phyloP scores from a whole-genome alignment of 2,888 invertebrate genomes.

The Apoderus coryli region DNA sequence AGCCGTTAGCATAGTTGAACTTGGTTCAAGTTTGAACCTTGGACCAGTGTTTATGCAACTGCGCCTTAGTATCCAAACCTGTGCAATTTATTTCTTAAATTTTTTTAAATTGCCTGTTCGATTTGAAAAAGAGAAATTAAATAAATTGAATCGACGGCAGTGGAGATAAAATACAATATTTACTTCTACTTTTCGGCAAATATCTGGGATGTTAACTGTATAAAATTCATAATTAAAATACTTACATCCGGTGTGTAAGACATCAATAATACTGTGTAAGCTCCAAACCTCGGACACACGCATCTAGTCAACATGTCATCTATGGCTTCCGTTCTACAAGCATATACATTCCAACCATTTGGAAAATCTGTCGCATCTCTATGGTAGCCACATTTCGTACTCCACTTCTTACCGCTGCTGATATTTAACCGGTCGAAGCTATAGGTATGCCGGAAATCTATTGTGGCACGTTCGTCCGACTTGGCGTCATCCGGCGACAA shows the following conservation, averaged over 20 bases:
- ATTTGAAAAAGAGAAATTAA: no score
- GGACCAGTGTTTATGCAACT: no score
- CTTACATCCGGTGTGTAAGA: constrained; percentile 26
- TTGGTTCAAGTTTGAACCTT: no score
- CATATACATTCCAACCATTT: constrained; percentile 46
- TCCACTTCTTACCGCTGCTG: constrained; percentile 33
- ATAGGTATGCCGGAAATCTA: constrained; percentile 37
- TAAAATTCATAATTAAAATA: no score
- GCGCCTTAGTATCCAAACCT: no score
- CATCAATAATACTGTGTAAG: constrained; percentile 47
- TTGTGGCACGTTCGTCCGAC: constrained; percentile 30
- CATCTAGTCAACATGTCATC: constrained; percentile 41
- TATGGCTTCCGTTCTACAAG: constrained; percentile 38
- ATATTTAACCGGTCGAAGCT: constrained; percentile 22
- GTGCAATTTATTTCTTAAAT: no score
- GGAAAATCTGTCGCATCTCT: constrained; percentile 35
- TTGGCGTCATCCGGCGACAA: constrained; percentile 15
- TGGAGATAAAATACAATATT: no score
- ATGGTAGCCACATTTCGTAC: constrained; percentile 35
- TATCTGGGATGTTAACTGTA: no score
- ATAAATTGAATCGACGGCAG: no score
- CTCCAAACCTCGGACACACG: constrained; percentile 45
- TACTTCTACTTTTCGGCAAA: no score
- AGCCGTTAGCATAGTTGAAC: no score
- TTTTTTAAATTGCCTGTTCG: no score